Conservation (phyloP, 2,797 vertebrate genomes). For the Oryzias dopingdopingensis region DNA sequence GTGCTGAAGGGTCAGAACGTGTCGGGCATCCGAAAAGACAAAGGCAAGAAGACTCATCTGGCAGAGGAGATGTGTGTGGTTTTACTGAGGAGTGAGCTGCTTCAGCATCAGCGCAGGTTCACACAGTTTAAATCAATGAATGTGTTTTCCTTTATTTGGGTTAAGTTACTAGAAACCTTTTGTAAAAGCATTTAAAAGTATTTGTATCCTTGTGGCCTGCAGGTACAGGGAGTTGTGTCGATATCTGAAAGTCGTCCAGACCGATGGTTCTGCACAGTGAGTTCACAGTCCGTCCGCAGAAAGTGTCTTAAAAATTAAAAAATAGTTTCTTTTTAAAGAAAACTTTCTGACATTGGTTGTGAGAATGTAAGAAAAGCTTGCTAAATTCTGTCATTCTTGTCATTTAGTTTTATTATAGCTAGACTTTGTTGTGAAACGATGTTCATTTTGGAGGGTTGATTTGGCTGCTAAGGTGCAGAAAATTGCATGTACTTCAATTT, state of each 20-base stretch:
- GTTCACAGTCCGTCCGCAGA: not conserved
- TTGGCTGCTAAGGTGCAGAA: too few species aligned
- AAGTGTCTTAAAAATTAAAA: too few species aligned
- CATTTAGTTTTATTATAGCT: too few species aligned
- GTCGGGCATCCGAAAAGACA: conserved; percentile 67
- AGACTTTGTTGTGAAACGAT: too few species aligned
- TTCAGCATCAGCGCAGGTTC: conserved; percentile 66
- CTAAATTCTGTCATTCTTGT: too few species aligned
- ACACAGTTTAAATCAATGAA: not conserved
- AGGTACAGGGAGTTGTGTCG: conserved; percentile 71
- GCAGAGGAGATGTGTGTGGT: conserved; percentile 67
- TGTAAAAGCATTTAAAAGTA: too few species aligned
- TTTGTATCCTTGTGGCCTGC: conserved; percentile 3
- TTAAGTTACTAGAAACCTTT: not conserved
- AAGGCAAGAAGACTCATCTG: conserved; percentile 73
- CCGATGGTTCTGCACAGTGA: conserved; percentile 39
- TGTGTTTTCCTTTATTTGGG: not conserved
- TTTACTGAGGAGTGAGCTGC: conserved; percentile 65
- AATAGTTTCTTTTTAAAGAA: too few species aligned
- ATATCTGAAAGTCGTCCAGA: conserved; percentile 62
- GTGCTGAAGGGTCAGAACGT: conserved; percentile 81
- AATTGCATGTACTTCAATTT: too few species aligned
- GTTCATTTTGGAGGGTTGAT: too few species aligned
- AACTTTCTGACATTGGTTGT: too few species aligned
- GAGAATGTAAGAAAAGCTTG: too few species aligned